Base-by-base conservation (phyloP, 2,797 vertebrate species). In the Oreochromis mossambicus region DNA sequence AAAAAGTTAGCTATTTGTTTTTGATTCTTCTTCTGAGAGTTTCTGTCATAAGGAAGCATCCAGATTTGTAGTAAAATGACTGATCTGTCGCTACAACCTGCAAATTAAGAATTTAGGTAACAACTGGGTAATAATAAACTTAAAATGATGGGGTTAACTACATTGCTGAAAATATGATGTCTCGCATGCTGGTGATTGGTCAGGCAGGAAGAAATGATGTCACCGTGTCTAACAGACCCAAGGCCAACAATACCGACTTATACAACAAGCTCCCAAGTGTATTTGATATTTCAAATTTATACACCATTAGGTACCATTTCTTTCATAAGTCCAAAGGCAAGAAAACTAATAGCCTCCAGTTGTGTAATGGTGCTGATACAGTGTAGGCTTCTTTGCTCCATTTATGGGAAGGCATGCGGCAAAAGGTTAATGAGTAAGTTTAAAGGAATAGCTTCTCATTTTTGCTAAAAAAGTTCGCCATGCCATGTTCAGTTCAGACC, bases 211-310 rank as follows among this genome's bases (percentile, higher is more conserved):
- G 41, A 86, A 86, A 68, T 41, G 82, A 88, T 84, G 91, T 87
- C 81, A 86, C 73, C 77, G 19, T 79, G 56, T 88, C 84, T 82
- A 77, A 90, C 81, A 87, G 84, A 85, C 83, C 90, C 70, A 87
- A 86, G 84, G 89, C 84, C 88, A 83, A 55, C 29, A 29, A 84
- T 13, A 83, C 78, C 46, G 41, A 66, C 43, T 56, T 26, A 86
- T 41, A 56, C 14, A 5, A 89, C 29, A 82, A 86, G 82, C 91
- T 91, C 86, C 94, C 96, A 97, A 96, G 96, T 97, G 96, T 96
- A 97, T 97, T 97, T 97, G 96, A 97, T 95, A 95, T 92, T 93
- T 96, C 94, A 95, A 84, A 93, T 95, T 90, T 91, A 95, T 95
- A 91, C 91, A 91, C 92, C 93, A 94, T 92, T 82, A 94, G 95